A percentile compares a stretch with the other conserved stretches of the same genome.
These are phyloP conservation scores for Parapristionchus giblindavisi DNA, from an alignment of 2,888 invertebrate species.

Conservation along the genomic window DNA sequence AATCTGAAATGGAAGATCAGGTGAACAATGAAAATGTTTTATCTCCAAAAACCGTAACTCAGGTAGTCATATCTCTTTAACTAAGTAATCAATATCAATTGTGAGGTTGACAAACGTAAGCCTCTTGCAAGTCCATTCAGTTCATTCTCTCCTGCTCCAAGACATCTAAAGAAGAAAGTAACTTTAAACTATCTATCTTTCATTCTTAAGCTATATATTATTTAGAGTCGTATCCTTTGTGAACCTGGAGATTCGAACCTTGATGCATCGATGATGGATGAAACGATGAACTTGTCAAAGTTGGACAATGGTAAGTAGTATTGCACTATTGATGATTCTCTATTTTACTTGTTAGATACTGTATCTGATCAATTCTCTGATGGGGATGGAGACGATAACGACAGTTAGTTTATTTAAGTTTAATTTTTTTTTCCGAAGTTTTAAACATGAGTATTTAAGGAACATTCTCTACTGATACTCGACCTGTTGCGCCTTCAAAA, in stretches of 20 bases:
- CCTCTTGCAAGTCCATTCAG: slow-evolving; percentile 14
- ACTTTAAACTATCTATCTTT: not conserved
- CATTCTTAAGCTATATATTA: no score
- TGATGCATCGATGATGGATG: slow-evolving; percentile 12
- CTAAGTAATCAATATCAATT: no score
- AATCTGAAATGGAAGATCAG: no score
- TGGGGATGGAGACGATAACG: not conserved
- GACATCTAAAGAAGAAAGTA: slow-evolving; percentile 16
- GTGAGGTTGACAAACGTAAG: slow-evolving; percentile 13
- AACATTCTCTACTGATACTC: not conserved
- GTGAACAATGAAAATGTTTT: no score
- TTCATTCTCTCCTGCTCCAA: slow-evolving; percentile 23
- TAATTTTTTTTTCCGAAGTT: no score
- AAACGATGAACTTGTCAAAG: no score
- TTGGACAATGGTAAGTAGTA: no score
- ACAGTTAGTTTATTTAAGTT: no score
- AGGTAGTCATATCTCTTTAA: no score
- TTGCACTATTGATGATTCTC: not conserved
- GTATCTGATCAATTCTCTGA: not conserved
- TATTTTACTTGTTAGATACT: not conserved
- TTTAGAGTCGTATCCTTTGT: slow-evolving; percentile 6
- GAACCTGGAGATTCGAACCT: slow-evolving; percentile 17
- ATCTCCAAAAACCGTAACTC: no score
- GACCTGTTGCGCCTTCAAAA: not conserved
- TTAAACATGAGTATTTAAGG: no score